phyloP scores from a whole-genome alignment of 2,113 vertebrate species.

The Pipra filicauda region DNA sequence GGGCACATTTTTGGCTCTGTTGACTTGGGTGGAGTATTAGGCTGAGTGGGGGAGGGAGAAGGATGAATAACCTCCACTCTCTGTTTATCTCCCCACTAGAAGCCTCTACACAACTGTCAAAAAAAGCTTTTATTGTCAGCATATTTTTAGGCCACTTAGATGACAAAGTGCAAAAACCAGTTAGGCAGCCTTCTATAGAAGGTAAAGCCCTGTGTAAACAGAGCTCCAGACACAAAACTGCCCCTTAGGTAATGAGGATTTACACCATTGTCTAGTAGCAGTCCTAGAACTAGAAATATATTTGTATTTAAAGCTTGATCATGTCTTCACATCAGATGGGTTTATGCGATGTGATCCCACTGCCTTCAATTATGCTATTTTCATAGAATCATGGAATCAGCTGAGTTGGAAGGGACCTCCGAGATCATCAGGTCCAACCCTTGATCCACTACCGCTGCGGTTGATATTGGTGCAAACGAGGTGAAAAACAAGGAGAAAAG shows the following conservation, averaged over 20 bases:
- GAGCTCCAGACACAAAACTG: background rate
- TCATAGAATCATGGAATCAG: no score
- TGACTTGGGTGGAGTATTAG: background rate
- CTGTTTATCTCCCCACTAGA: slow-evolving; percentile 47
- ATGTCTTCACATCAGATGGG: background rate
- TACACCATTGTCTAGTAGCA: background rate
- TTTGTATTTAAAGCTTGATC: background rate
- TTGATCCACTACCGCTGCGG: no score
- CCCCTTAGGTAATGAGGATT: background rate
- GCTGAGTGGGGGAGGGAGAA: background rate
- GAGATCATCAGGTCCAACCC: no score
- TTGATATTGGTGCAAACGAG: background rate
- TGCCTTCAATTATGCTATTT: background rate
- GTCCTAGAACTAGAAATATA: background rate
- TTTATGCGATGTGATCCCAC: background rate
- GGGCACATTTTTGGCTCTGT: slow-evolving; percentile 37
- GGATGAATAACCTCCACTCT: background rate
- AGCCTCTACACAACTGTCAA: slow-evolving; percentile 44
- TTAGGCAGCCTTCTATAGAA: background rate
- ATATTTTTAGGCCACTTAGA: slow-evolving; percentile 50
- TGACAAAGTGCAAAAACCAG: slow-evolving; percentile 54
- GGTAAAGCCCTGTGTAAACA: background rate
- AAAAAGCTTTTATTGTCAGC: slow-evolving; percentile 58
- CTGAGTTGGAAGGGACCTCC: no score
- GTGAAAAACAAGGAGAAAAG: background rate